Evolutionary conservation across 2,797 vertebrate genomes (phyloP), one percentile per base, ranked within the genome.

Genomic region (Erithacus rubecula): DNA sequence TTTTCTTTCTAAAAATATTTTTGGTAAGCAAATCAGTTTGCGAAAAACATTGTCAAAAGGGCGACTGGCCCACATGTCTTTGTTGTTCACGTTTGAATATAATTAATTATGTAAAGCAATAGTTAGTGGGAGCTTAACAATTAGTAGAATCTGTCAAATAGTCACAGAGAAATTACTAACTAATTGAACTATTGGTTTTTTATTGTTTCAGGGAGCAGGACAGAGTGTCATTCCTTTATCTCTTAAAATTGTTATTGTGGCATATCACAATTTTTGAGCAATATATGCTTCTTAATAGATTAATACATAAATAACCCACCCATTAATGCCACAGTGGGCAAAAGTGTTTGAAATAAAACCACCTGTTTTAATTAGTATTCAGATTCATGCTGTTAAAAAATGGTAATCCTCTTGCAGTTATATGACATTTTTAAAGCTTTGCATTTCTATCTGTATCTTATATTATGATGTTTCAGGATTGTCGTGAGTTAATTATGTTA

Each of bases 71-170:
- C 97, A 97, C 95, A 98, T 97, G 97, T 97, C 98, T 97, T 98
- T 98, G 98, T 99, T 99, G 98, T 98, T 98, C 76, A 78, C 77
- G 74, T 97, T 97, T 97, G 97, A 97, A 98, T 98, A 98, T 99
- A 99, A 99, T 99, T 99, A 99, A 99, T 99, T 99, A 98, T 98
- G 98, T 98, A 96, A 98, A 98, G 98, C 98, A 98, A 98, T 98
- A 98, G 98, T 99, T 98, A 98, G 98, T 98, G 97, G 98, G 97
- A 98, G 98, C 98, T 99, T 98, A 99, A 98, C 99, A 99, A 99
- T 99, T 99, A 99, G 98, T 98, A 98, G 97, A 97, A 98, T 98
- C 98, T 98, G 98, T 99, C 98, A 99, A 98, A 98, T 98, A 98
- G 98, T 98, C 98, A 97, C 98, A 98, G 86, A 95, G 98, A 99